Conservation (phyloP, 2,797 vertebrate species). For the Leptoclinus maculatus region DNA sequence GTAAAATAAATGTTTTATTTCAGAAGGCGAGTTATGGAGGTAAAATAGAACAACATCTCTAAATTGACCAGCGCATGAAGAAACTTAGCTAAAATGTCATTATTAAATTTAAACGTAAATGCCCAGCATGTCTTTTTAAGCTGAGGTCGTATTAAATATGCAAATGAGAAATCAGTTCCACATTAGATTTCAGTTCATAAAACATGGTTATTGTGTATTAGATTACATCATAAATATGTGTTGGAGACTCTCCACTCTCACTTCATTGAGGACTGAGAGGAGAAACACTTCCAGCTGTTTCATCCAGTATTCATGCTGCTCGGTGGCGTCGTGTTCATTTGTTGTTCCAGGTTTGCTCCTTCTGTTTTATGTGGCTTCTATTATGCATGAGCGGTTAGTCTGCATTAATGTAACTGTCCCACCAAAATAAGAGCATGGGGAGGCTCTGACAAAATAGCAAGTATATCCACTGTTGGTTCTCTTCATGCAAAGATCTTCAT, state of each 20-base stretch:
- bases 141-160: constrained; percentile 18
- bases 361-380: constrained; percentile 54
- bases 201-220: no score
- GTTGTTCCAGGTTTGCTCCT: constrained; percentile 46
- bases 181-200: neutral
- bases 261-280: neutral
- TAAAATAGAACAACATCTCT: no score
- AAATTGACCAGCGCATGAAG: no score
- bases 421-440: neutral
- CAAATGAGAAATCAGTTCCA: neutral
- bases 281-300: neutral
- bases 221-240: neutral
- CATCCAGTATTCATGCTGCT: constrained; percentile 60
- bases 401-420: constrained; percentile 35
- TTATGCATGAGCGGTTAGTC: constrained; percentile 24
- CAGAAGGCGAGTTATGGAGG: neutral
- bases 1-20: neutral
- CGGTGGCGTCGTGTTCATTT: constrained; percentile 27
- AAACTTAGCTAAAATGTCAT: neutral
- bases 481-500: no score
- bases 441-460: no score
- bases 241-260: neutral
- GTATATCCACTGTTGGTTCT: no score
- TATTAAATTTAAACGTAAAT: constrained; percentile 5
- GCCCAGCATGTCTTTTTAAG: neutral